A percentile compares a stretch with the other conserved stretches of the same genome.
Evolutionary conservation across 2,113 vertebrate genomes (phyloP).

Genomic region (Xiphophorus maculatus): DNA sequence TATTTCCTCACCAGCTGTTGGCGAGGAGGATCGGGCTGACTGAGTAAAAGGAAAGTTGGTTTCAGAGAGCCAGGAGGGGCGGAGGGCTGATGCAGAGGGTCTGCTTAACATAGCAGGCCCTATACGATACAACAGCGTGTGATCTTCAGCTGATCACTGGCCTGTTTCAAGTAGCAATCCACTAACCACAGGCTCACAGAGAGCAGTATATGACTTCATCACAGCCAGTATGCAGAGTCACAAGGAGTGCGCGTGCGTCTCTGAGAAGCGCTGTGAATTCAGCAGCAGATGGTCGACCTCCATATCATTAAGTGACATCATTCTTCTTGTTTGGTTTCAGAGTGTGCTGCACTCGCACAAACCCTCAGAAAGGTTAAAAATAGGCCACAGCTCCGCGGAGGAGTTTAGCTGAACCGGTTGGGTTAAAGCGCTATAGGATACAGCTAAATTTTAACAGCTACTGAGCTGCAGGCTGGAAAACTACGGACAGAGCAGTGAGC

Average conservation of each 20-base stretch:
- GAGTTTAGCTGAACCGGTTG: conserved; percentile 28
- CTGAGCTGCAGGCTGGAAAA: neutral
- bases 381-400: conserved; percentile 1
- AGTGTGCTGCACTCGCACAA: conserved; percentile 5
- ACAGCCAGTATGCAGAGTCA: conserved; percentile 5
- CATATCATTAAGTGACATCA: conserved; percentile 40
- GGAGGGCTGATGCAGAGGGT: conserved; percentile 3
- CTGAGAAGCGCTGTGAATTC: conserved; percentile 5
- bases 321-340: conserved; percentile 35
- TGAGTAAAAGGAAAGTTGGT: neutral
- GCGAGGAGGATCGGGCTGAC: conserved; percentile 10
- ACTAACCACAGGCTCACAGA: conserved; percentile 27
- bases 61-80: neutral
- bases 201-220: conserved; percentile 38
- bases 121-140: conserved; percentile 6
- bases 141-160: conserved; percentile 26
- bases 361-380: conserved; percentile 29
- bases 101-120: neutral
- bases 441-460: neutral
- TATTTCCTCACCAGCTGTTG: conserved; percentile 38
- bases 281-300: conserved; percentile 52
- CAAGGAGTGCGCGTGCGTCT: conserved; percentile 9
- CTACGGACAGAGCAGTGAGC: neutral
- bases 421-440: neutral
- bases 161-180: conserved; percentile 28